Conservation (phyloP, 1,140 invertebrate species). For the Sesamia nonagrioides region DNA sequence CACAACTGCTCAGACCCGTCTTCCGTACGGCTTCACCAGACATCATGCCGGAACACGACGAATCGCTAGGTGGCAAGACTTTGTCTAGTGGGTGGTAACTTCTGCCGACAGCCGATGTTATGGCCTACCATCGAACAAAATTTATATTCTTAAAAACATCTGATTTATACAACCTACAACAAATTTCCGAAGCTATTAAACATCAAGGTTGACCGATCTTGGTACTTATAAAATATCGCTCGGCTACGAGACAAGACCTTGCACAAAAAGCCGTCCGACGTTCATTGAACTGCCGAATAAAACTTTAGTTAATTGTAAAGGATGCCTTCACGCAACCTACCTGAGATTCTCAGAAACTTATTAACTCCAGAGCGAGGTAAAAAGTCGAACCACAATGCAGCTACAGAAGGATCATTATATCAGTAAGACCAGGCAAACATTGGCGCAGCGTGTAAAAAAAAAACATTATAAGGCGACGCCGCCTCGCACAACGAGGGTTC, state of each 20-base stretch:
- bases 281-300: constrained; percentile 30
- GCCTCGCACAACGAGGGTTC: too few species aligned
- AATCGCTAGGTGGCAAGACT: too few species aligned
- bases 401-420: not conserved
- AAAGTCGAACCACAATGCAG: constrained; percentile 10
- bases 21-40: too few species aligned
- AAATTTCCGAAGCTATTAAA: too few species aligned
- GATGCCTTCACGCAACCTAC: constrained; percentile 36
- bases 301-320: constrained; percentile 22
- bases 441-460: not conserved
- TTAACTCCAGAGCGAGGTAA: constrained; percentile 15
- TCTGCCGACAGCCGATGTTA: too few species aligned
- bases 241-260: constrained; percentile 4
- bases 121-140: too few species aligned
- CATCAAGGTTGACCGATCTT: not conserved
- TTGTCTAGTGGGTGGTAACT: too few species aligned
- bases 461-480: too few species aligned
- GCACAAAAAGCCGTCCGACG: constrained; percentile 1
- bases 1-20: too few species aligned
- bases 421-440: not conserved
- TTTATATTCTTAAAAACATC: too few species aligned
- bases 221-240: not conserved
- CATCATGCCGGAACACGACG: too few species aligned
- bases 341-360: constrained; percentile 31
- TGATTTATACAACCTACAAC: not conserved